Base-by-base conservation (phyloP, 2,797 vertebrate genomes). In the Macrochelys suwanniensis region DNA sequence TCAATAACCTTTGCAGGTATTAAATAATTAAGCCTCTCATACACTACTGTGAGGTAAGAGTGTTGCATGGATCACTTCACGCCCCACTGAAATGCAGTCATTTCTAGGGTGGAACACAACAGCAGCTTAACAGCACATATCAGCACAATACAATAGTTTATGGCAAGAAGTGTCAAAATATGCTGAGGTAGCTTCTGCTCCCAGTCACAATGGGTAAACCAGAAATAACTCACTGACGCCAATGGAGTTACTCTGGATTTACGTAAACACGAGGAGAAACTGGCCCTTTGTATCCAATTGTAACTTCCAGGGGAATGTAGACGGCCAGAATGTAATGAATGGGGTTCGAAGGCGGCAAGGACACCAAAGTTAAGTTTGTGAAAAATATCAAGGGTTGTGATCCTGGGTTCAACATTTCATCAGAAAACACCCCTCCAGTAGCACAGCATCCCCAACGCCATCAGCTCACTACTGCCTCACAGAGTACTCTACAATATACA, bases 61-160 rank as follows among this genome's bases (percentile, higher is more conserved):
- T 74, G 86, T 31, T 89, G 89, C 74, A 54, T 79, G 93, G 81
- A 53, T 85, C 11, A 0, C 57, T 53, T 79, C 74, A 3, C 53
- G 45, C 8, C 0, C 0, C 1, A 50, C 37, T 33, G 85, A 54
- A 90, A 81, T 0, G 0, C 90, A 89, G 53, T 12, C 2, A 0
- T 13, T 45, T 3, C 77, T 0, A 0, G 33, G 80, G 84, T 59
- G 28, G 37, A 59, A 54, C 1, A 0, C 0, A 0, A 54, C 11
- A 33, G 68, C 71, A 0, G 0, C 71, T 21, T 26, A 47, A 65
- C 16, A 50, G 50, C 19, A 4, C 78, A 49, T 11, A 53, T 10
- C 2, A 51, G 33, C 2, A 56, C 49, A 33, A 54, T 74, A 57
- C 15, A 33, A 15, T 51, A 0, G 51, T 92, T 65, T 21, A 2